phyloP scores from a whole-genome alignment of 1,140 invertebrate genomes.

The Drosophila repletoides region DNA sequence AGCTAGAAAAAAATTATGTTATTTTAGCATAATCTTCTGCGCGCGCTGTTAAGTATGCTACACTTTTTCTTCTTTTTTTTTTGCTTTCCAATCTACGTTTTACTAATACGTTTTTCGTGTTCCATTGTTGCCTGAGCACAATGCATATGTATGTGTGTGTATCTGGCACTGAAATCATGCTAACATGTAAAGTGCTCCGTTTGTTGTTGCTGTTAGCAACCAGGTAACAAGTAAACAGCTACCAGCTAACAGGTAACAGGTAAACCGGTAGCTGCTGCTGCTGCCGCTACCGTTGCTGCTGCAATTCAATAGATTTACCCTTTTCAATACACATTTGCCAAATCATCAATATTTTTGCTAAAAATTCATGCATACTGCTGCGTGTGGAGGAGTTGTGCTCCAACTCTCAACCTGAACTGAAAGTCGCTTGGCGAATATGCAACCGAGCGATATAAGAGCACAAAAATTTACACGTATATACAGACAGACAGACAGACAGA shows the following conservation, averaged over 20 bases:
- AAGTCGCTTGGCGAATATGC: too few species aligned
- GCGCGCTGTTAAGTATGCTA: constrained; percentile 23
- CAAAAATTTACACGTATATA: not conserved
- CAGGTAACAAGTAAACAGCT: not conserved
- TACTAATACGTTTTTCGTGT: constrained; percentile 71
- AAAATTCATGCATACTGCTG: constrained; percentile 55
- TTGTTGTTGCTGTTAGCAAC: constrained; percentile 13
- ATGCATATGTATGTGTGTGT: constrained; percentile 5
- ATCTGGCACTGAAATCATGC: constrained; percentile 39
- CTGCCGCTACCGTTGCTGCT: constrained; percentile 22
- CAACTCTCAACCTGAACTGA: too few species aligned
- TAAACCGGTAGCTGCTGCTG: constrained; percentile 12
- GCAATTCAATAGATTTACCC: constrained; percentile 69
- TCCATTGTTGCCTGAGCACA: constrained; percentile 40
- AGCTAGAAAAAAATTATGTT: not conserved
- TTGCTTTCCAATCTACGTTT: constrained; percentile 27
- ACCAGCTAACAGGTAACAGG: constrained; percentile 6
- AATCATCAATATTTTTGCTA: constrained; percentile 73
- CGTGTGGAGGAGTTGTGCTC: too few species aligned
- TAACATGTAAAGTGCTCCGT: constrained; percentile 52
- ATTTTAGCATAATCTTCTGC: constrained; percentile 14
- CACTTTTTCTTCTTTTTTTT: constrained; percentile 9
- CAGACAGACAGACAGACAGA: not conserved
- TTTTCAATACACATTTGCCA: constrained; percentile 72
- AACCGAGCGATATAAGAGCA: constrained; percentile 27